Conservation (phyloP, 2,113 vertebrate genomes). For the Psophia crepitans region DNA sequence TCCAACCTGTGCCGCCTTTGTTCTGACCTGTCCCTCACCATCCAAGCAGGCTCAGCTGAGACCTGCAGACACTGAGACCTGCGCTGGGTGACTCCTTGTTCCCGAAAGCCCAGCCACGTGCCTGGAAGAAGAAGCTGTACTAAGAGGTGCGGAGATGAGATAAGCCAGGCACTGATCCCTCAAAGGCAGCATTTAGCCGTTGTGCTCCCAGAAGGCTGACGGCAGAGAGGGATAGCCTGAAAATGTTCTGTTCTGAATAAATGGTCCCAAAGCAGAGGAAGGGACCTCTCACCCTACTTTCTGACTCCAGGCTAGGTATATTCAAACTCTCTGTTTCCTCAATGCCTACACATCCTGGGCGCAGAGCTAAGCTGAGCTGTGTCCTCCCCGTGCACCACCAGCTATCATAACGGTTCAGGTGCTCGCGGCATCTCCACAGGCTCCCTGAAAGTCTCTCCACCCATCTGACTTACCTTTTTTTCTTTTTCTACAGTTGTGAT, state of each 20-base stretch:
- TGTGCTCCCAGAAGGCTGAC: neutral
- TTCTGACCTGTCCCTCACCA: neutral
- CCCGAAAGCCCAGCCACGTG: rapidly evolving
- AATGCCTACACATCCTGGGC: neutral
- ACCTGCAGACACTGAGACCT: neutral
- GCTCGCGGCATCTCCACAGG: neutral
- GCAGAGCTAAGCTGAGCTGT: neutral
- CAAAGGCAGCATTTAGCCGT: neutral
- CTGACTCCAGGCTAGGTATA: neutral
- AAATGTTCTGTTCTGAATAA: neutral
- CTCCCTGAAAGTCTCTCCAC: neutral
- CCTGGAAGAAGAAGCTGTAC: neutral
- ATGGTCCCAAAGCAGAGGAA: neutral
- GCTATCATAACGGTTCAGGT: neutral
- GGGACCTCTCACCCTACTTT: neutral
- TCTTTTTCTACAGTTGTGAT: neutral
- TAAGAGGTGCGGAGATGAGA: neutral
- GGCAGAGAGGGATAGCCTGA: neutral
- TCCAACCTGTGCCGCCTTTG: rapidly evolving
- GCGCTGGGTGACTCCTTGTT: neutral
- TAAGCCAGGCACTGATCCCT: neutral
- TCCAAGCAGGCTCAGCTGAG: neutral
- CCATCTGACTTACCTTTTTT: neutral
- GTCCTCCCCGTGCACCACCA: neutral
- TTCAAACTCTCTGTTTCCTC: neutral